Conservation (phyloP, 1,140 invertebrate genomes). For the Pseudomyrmex pallidus region DNA sequence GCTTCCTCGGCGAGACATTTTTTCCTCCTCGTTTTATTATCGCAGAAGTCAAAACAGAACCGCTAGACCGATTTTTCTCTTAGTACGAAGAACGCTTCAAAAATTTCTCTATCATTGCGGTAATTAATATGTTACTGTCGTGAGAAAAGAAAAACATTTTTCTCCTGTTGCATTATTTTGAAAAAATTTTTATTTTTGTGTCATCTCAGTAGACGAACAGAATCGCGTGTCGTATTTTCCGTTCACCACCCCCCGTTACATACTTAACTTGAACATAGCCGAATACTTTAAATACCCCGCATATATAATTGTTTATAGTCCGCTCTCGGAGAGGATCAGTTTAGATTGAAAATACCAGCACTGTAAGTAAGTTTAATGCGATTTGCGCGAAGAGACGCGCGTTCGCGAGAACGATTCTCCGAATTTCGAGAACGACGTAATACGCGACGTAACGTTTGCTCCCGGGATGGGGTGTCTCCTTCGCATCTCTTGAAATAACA, state of each 20-base stretch:
- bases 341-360: conserved; percentile 54
- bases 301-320: conserved; percentile 3
- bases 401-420: conserved; percentile 6
- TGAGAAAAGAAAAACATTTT: no score
- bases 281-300: conserved; percentile 1
- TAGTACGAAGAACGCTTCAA: not conserved
- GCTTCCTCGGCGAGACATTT: conserved; percentile 37
- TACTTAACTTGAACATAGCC: no score
- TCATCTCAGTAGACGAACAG: no score
- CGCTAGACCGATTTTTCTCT: not conserved
- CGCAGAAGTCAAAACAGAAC: not conserved
- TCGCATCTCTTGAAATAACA: conserved; percentile 73
- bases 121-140: no score
- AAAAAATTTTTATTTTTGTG: not conserved
- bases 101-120: not conserved
- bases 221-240: not conserved
- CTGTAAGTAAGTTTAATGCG: conserved; percentile 42
- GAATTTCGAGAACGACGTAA: conserved; percentile 53
- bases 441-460: conserved; percentile 43
- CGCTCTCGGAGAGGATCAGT: conserved; percentile 1
- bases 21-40: conserved; percentile 11
- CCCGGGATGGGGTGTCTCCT: conserved; percentile 35
- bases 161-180: no score
- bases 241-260: not conserved
- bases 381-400: not conserved